Base-by-base conservation (phyloP, 2,888 invertebrate species). In the Hemithea aestivaria region DNA sequence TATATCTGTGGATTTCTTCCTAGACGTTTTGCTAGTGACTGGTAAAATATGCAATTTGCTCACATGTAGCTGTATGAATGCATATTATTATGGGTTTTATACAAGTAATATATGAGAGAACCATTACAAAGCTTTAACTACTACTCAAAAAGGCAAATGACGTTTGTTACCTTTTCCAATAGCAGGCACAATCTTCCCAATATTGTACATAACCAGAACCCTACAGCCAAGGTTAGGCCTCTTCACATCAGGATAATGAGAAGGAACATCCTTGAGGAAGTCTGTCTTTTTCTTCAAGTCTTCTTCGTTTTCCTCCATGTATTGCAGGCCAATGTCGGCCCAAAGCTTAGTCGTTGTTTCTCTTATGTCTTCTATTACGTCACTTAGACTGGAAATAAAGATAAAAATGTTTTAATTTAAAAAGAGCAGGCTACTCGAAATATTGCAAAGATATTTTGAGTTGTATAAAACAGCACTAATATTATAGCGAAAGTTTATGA, bases 181-280 rank as follows among this genome's bases (percentile, higher is more conserved):
- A 23, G 93, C 94, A 10, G 91, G 90, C 7, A 94, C 79, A 47
- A 96, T 90, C 75, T 92, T 93, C 33, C 91, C 90, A 45, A 94
- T 87, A 62, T 96, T 92, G 40, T 91, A 89, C 61, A 93, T 92
- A 0, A 94, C 93, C 30, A 98, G 75, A 1, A 89, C 88, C 6
- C 97, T 90, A 65, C 98, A 98, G 0, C 97, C 97, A 10, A 97
- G 84, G 60, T 94, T 94, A 0, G 97, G 96, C n/a, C 97, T 89
- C 40, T 87, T 82, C 7, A 94, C 92, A 27, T 87, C 67, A 1
- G 96, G 96, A 79, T 97, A 97, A 67, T 96, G 93, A 2, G 81
- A 63, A 0, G 92, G 91, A 1, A 88, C 79, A 33, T 90, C 88
- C 37, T 89, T 89, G 6, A 92, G 87, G 68, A 93, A 95, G 72